Evolutionary conservation across 1,140 invertebrate genomes (phyloP).

Genomic region (Drosophila ananassae): DNA sequence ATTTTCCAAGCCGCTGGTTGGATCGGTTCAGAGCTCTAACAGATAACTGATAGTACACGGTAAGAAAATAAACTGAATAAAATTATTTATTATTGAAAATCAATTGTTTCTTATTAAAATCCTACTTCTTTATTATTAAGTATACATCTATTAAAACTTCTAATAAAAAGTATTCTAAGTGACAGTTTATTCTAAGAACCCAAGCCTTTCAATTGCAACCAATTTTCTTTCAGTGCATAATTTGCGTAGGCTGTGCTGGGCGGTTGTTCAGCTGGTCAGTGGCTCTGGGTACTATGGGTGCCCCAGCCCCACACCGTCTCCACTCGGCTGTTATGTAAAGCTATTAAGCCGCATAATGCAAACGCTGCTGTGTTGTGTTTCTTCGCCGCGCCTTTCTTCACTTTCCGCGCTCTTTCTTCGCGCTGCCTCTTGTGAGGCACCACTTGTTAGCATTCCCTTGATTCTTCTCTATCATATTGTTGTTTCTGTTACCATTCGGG

Average conservation of each 20-base stretch:
- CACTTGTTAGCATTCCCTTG: constrained; percentile 33
- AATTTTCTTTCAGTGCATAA: constrained; percentile 15
- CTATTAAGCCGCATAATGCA: constrained; percentile 66
- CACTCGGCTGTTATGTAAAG: constrained; percentile 71
- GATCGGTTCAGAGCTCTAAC: constrained; percentile 12
- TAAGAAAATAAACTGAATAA: neutral
- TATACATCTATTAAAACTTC: too few relatives aligned
- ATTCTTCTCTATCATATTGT: constrained; percentile 9
- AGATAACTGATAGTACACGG: constrained; percentile 1
- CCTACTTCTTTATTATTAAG: too few relatives aligned
- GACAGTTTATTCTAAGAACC: neutral
- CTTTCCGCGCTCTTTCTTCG: constrained; percentile 30
- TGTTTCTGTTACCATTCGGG: neutral
- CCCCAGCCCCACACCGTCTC: constrained; percentile 19
- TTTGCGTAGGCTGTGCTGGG: constrained; percentile 38
- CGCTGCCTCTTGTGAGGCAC: neutral
- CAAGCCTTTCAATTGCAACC: neutral
- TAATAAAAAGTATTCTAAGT: neutral
- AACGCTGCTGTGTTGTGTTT: constrained; percentile 33
- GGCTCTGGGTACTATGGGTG: neutral
- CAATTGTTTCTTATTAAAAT: too few relatives aligned
- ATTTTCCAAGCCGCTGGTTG: constrained; percentile 70
- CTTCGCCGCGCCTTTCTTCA: constrained; percentile 14
- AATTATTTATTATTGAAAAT: neutral
- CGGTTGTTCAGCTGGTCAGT: constrained; percentile 43